Evolutionary conservation across 1,140 invertebrate species (phyloP), one percentile per base, ranked within the genome.

Genomic region (Agrilus planipennis): DNA sequence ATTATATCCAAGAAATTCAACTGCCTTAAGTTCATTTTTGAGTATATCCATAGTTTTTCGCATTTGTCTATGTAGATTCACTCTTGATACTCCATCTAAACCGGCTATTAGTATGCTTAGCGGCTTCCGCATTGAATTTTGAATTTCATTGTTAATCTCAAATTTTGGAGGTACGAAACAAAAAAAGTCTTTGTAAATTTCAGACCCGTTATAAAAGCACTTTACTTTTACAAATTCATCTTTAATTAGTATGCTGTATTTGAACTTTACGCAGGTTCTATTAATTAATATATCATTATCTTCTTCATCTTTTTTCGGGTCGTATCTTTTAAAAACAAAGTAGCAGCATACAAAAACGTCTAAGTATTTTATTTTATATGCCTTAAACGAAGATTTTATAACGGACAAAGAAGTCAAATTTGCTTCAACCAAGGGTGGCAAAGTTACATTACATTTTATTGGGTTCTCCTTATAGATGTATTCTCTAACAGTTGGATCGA

Each of bases 61-160:
- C 79, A 91, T 83, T 41, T 84, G 80, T 15, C 88, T 72, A 30
- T 82, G 72, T 41, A 89, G 81, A 63, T 92, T 90, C 34, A 90
- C 65, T 31, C 86, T 70, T 0, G 89, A 93, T 2, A 91, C 73
- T 1, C 84, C 80, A 57, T 92, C 89, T 11, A 93, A 69, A 0
- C 89, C 89, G n/a, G 92, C 57, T 9, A 93, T 66, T 16, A 92
- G 65, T 0, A 94, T 69, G 47, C 76, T 82, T 7, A 72, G 5
- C 17, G 30, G 39, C 56, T 44, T 34, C 57, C 44, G 32, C 49
- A 41, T 4, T 4, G 14, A 18, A 12, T 20, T 16, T 32, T n/a
- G 7, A 4, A 1, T 27, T 27, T 18, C 18, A 25, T 41, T 29
- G 45, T 43, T 16, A 22, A 47, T 23, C 14, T 51, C 22, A 7